phyloP scores from a whole-genome alignment of 2,888 invertebrate genomes.

The Eugnorisma glareosa region DNA sequence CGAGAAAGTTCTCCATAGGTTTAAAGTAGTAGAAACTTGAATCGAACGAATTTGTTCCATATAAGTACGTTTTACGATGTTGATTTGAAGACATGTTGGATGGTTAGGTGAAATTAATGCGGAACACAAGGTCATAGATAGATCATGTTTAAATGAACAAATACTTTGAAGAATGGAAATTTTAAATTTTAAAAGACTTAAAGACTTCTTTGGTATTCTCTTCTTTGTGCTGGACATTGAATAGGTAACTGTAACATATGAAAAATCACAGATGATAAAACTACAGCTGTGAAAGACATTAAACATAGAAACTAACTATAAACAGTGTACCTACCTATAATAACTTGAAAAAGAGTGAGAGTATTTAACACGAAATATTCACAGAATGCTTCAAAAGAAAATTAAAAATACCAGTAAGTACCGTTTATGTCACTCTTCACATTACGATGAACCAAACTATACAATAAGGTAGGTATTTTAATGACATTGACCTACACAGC shows the following conservation, averaged over 20 bases:
- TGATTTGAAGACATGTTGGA: constrained; percentile 4
- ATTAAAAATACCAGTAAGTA: not conserved
- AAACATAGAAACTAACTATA: not conserved
- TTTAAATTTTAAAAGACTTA: not conserved
- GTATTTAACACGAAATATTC: not conserved
- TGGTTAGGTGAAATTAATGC: constrained; percentile 26
- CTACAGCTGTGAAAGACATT: not conserved
- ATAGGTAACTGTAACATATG: not conserved
- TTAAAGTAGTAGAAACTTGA: constrained; percentile 30
- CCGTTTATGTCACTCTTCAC: not conserved
- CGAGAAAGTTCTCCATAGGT: constrained; percentile 47
- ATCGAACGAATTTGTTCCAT: constrained; percentile 32
- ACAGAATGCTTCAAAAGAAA: not conserved
- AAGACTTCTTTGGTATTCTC: not conserved
- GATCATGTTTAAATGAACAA: not conserved
- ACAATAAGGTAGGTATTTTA: not conserved
- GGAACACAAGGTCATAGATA: not conserved
- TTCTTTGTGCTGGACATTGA: not conserved
- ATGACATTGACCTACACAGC: not conserved
- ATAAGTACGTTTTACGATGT: constrained; percentile 22
- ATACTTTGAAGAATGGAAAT: not conserved
- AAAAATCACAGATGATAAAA: not conserved
- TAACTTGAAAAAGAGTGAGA: not conserved
- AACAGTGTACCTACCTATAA: not conserved
- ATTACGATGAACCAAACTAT: not conserved